Evolutionary conservation across 2,113 vertebrate genomes (phyloP).

Genomic region (Nibea coibor): DNA sequence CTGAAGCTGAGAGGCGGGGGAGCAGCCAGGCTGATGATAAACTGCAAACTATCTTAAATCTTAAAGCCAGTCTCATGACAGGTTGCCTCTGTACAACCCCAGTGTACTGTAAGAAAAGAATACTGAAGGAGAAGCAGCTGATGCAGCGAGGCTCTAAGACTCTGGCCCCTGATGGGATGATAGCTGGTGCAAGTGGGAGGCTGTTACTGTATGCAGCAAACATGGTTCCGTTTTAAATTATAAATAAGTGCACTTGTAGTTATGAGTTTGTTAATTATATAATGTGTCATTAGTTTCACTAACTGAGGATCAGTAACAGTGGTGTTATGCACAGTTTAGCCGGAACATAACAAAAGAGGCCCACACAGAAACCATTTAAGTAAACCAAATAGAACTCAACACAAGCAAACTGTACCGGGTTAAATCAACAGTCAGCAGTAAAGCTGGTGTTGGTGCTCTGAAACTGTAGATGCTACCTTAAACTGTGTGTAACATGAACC

Average conservation of each 20-base stretch:
- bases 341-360: too few relatives aligned
- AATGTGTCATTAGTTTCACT: not conserved
- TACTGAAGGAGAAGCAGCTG: not conserved
- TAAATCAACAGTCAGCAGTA: too few relatives aligned
- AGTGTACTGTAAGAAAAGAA: not conserved
- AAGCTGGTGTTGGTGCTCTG: too few relatives aligned
- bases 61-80: conserved; percentile 30
- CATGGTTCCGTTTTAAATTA: not conserved
- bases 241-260: not conserved
- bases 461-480: too few relatives aligned
- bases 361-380: too few relatives aligned
- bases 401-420: too few relatives aligned
- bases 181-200: too few relatives aligned
- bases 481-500: too few relatives aligned
- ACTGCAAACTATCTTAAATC: conserved; percentile 56
- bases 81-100: conserved; percentile 45
- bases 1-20: conserved; percentile 23
- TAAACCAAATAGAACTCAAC: too few relatives aligned
- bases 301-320: too few relatives aligned
- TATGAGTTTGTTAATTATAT: not conserved
- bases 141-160: conserved; percentile 20
- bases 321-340: too few relatives aligned
- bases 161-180: not conserved
- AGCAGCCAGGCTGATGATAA: conserved; percentile 26
- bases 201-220: not conserved